Evolutionary conservation across 2,113 vertebrate genomes (phyloP).

Genomic region (Megalops atlanticus): DNA sequence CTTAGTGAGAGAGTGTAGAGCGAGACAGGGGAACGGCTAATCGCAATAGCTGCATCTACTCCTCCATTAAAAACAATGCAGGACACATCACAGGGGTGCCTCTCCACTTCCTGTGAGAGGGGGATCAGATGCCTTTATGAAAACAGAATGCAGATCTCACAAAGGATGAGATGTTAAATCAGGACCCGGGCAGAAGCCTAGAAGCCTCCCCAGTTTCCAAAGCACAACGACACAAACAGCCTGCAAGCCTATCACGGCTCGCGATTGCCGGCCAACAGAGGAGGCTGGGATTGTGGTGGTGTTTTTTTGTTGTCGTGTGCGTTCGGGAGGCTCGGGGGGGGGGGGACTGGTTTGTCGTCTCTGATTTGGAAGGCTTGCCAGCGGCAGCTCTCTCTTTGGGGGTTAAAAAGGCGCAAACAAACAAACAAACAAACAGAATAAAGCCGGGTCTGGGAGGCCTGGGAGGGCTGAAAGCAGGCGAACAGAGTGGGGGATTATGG

Average conservation of each 20-base stretch:
- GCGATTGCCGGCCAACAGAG: neutral
- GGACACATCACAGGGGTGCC: too few relatives aligned
- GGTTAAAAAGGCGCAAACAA: slow-evolving; percentile 35
- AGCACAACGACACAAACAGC: neutral
- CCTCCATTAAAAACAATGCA: too few relatives aligned
- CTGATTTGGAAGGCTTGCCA: slow-evolving; percentile 51
- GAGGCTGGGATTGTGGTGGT: slow-evolving; percentile 12
- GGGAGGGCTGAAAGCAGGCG: slow-evolving; percentile 63
- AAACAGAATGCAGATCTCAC: too few relatives aligned
- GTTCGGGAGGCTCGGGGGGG: slow-evolving; percentile 17
- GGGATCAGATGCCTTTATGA: too few relatives aligned
- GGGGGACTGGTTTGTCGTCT: slow-evolving; percentile 45
- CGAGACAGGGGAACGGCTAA: too few relatives aligned
- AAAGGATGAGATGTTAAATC: neutral
- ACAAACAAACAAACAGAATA: slow-evolving; percentile 69
- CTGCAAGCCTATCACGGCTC: neutral
- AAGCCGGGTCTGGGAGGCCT: slow-evolving; percentile 63
- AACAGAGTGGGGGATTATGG: slow-evolving; percentile 79
- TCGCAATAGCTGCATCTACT: too few relatives aligned
- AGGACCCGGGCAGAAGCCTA: neutral
- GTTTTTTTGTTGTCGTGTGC: slow-evolving; percentile 49
- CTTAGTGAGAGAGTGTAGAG: too few relatives aligned
- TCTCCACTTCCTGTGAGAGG: too few relatives aligned
- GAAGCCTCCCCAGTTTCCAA: neutral
- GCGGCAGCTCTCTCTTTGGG: slow-evolving; percentile 34